Conservation (phyloP, 2,797 vertebrate genomes). For the Trachurus trachurus region DNA sequence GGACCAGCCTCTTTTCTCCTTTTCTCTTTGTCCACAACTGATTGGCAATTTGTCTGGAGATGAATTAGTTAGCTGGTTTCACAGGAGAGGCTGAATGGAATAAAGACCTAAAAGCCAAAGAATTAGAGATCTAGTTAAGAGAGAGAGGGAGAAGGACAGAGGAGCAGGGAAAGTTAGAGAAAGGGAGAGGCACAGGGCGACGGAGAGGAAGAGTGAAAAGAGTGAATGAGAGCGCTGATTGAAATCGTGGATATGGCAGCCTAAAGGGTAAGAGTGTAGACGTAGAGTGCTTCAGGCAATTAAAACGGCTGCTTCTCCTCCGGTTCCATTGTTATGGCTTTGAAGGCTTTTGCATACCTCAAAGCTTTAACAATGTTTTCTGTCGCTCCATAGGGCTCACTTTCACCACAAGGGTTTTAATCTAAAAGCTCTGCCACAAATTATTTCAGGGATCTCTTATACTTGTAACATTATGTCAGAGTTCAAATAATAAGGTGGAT, state of each 20-base stretch:
- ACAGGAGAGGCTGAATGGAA: constrained; percentile 76
- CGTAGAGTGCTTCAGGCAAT: constrained; percentile 70
- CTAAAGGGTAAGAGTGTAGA: constrained; percentile 53
- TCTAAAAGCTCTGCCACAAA: constrained; percentile 24
- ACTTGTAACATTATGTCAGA: constrained; percentile 26
- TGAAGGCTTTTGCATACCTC: constrained; percentile 51
- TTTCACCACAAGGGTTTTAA: constrained; percentile 54
- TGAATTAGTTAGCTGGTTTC: constrained; percentile 83
- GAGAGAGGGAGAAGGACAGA: constrained; percentile 49
- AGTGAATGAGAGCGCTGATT: constrained; percentile 61
- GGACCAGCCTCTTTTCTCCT: constrained; percentile 74
- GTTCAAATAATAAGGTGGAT: constrained; percentile 20
- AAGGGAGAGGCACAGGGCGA: constrained; percentile 45
- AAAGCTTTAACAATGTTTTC: constrained; percentile 39
- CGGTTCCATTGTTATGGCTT: constrained; percentile 55
- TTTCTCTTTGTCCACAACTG: constrained; percentile 80
- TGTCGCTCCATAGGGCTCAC: constrained; percentile 32
- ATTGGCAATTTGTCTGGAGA: constrained; percentile 86
- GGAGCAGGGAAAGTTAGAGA: constrained; percentile 43
- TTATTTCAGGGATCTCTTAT: constrained; percentile 22
- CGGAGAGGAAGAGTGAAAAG: constrained; percentile 57
- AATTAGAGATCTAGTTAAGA: constrained; percentile 76
- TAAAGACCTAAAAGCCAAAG: constrained; percentile 75
- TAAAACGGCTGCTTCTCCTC: constrained; percentile 68
- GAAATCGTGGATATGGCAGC: constrained; percentile 69